Evolutionary conservation across 2,113 vertebrate genomes (phyloP), one percentile per base, ranked within the genome.

Genomic region (Clarias batrachus): DNA sequence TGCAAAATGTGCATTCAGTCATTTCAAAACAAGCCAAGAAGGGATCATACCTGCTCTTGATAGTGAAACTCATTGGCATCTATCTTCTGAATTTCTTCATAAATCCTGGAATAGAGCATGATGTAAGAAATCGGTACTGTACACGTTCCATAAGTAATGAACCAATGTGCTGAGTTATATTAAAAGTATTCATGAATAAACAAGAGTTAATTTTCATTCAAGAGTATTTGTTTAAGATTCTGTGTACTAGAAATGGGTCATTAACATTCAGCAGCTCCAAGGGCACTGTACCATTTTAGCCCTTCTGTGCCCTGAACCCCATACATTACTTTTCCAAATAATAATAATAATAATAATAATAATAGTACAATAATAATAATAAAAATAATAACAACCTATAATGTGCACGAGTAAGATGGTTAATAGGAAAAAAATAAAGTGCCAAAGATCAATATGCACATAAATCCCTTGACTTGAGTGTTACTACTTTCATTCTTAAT

Each of bases 41-140:
- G 27, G 4, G 8, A 73, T 66, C 5, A 83, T 94, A 98, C 98
- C 96, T 99, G 97, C 86, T 99, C 98, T 93, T 98, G 97, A 89
- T 97, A 99, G 89, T 96, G 97, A 94, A 99, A 99, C 93, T 98
- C 97, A 90, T 98, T 99, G 19, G 96, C 96, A 90, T 99, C 98
- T 83, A 99, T 98, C 94, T 96, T 99, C 93, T 97, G 98, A 91
- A 99, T 98, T 93, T 99, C 98, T 91, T 97, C 96, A 93, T 97
- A 99, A 93, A 99, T 96, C 93, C 98, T 99, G 92, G 88, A 16
- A 3, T 11, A 85, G 27, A 70, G 25, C 17, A 85, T 19, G 57
- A n/a, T 13, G 16, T 19, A 79, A 80, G 37, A 4, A 12, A 33
- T 1, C 21, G 56, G 8, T 27, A 27, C 48, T 48, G 48, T 30